phyloP scores from a whole-genome alignment of 1,140 invertebrate genomes.

The Leptinotarsa lineolata region DNA sequence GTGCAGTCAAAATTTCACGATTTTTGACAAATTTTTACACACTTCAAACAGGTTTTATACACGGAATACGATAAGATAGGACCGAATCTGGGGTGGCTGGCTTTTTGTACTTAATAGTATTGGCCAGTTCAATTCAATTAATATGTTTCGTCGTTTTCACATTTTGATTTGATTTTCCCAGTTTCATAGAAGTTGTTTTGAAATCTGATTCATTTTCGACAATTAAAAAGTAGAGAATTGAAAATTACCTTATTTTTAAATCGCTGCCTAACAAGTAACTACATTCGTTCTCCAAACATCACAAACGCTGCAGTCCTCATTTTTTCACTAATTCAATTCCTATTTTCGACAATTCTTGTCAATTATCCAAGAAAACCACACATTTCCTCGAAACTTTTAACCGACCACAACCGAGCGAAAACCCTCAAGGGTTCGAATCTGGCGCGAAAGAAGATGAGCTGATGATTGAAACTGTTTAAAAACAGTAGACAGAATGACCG shows the following conservation, averaged over 20 bases:
- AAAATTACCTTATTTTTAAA: background rate
- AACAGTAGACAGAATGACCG: conserved; percentile 41
- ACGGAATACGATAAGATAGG: no score
- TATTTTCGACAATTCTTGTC: background rate
- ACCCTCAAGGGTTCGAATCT: conserved; percentile 16
- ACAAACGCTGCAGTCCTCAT: background rate
- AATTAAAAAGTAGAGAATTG: background rate
- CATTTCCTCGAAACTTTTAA: background rate
- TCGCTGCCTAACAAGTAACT: background rate
- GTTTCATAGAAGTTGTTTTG: no score
- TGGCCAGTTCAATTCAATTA: no score
- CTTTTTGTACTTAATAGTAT: no score
- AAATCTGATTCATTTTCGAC: background rate
- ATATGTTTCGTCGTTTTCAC: no score
- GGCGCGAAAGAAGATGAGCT: conserved; percentile 31
- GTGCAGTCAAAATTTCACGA: no score
- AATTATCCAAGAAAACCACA: background rate
- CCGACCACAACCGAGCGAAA: conserved; percentile 1
- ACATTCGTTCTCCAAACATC: background rate
- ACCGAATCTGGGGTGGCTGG: no score
- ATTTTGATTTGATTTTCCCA: no score
- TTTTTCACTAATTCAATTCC: background rate
- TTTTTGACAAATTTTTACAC: no score
- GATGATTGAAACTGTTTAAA: conserved; percentile 38
- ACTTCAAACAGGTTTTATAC: no score